Evolutionary conservation across 53 echinoderm and acorn worm species (phyloP).

Genomic region (Antedon mediterranea): DNA sequence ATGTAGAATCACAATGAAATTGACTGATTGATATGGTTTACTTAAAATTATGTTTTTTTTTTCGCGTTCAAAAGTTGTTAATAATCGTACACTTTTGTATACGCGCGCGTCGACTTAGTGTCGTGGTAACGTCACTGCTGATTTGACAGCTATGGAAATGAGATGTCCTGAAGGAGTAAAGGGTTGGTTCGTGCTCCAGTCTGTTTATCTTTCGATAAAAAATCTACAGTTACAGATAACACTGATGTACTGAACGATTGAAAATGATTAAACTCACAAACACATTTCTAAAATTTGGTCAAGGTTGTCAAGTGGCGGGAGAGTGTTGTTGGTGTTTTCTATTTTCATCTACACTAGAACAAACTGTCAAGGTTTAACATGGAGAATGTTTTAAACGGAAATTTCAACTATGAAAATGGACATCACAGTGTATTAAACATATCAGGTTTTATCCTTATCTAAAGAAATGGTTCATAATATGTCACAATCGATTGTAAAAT

Average conservation of each 20-base stretch:
- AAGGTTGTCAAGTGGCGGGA: not conserved
- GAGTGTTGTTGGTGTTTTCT: not conserved
- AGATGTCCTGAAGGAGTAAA: not conserved
- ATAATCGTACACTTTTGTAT: too few relatives aligned
- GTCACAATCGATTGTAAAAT: not conserved
- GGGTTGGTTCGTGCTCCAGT: not conserved
- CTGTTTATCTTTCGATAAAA: not conserved
- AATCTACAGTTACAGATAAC: not conserved
- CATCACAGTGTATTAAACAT: not conserved
- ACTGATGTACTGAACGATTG: not conserved
- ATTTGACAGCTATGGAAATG: too few relatives aligned
- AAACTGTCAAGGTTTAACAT: not conserved
- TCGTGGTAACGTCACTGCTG: too few relatives aligned
- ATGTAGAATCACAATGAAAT: too few relatives aligned
- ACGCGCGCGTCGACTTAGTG: too few relatives aligned
- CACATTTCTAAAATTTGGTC: not conserved
- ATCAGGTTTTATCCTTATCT: not conserved
- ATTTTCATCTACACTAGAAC: not conserved
- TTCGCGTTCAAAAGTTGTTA: too few relatives aligned
- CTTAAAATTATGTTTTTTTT: too few relatives aligned
- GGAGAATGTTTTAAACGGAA: not conserved
- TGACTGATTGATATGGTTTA: too few relatives aligned
- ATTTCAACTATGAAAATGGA: not conserved
- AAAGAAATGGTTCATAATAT: not conserved
- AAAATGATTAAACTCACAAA: not conserved